Percentiles rank a stretch among this genome's conserved stretches.
Evolutionary conservation across 1,140 invertebrate genomes (phyloP).

Genomic region (Ganaspis sp.): DNA sequence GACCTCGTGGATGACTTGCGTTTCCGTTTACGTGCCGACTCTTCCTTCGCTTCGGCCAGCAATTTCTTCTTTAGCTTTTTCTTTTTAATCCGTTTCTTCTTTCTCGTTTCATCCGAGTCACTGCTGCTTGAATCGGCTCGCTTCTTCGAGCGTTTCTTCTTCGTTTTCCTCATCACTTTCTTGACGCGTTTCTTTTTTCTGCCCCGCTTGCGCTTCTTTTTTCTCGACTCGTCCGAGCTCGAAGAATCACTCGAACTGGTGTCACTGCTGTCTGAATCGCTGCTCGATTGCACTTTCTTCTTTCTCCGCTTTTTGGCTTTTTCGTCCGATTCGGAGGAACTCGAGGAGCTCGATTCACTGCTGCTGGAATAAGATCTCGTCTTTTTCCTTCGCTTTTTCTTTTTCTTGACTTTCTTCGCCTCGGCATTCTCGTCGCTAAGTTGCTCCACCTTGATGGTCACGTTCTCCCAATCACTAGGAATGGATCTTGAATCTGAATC

Average conservation of each 20-base stretch:
- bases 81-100: constrained; percentile 45
- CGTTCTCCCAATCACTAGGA: constrained; percentile 67
- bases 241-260: constrained; percentile 54
- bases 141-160: constrained; percentile 59
- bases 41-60: constrained; percentile 41
- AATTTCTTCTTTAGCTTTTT: constrained; percentile 55
- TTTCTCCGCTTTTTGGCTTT: constrained; percentile 52
- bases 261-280: constrained; percentile 59
- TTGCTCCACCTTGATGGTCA: constrained; percentile 66
- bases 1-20: constrained; percentile 20
- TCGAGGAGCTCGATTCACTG: constrained; percentile 64
- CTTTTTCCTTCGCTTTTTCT: constrained; percentile 59
- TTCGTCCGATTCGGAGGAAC: constrained; percentile 66
- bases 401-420: constrained; percentile 46
- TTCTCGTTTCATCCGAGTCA: constrained; percentile 56
- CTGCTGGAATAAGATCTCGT: constrained; percentile 55
- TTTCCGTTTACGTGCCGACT: constrained; percentile 40
- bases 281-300: constrained; percentile 52
- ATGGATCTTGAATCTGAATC: constrained; percentile 57
- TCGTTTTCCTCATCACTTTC: constrained; percentile 52
- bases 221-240: constrained; percentile 59
- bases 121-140: constrained; percentile 66
- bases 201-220: constrained; percentile 58
- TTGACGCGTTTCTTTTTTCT: constrained; percentile 64
- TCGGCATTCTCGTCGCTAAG: constrained; percentile 60